phyloP scores from a whole-genome alignment of 2,797 vertebrate species.

The Mormyrops attenuatus region DNA sequence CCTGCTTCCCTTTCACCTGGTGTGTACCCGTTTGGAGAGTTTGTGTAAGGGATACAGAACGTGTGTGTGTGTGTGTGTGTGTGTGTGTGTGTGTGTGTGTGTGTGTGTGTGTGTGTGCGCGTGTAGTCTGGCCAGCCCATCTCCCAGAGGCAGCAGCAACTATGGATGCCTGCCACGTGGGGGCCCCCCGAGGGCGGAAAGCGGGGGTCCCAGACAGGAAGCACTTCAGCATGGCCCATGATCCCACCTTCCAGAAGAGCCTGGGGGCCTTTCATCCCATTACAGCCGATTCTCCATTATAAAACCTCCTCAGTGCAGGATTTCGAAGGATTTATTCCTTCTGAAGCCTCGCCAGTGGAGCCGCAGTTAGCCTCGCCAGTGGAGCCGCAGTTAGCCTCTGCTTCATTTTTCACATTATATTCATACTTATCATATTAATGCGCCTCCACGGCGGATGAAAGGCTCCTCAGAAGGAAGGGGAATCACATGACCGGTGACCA shows the following conservation, averaged over 20 bases:
- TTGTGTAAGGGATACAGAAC: background rate
- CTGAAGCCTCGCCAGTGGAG: background rate
- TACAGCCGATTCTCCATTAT: background rate
- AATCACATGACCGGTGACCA: background rate
- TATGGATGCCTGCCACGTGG: background rate
- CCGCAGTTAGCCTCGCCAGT: background rate
- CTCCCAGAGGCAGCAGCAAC: background rate
- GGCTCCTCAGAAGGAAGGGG: background rate
- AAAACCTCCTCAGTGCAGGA: background rate
- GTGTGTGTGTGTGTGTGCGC: background rate
- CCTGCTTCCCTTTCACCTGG: background rate
- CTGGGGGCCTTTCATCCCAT: slow-evolving; percentile 6
- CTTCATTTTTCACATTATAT: slow-evolving; percentile 9
- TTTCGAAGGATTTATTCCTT: background rate
- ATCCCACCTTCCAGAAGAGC: background rate
- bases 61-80: background rate
- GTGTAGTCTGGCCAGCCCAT: background rate
- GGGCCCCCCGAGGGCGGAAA: background rate
- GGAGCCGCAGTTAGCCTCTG: too few relatives aligned
- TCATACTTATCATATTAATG: slow-evolving; percentile 1
- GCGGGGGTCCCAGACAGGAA: background rate
- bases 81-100: slow-evolving; percentile 47
- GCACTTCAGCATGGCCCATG: background rate
- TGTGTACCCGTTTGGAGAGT: background rate
- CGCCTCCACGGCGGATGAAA: background rate